These are phyloP conservation scores for Thera britannica DNA, from an alignment of 2,888 invertebrate species.

Conservation along the genomic window DNA sequence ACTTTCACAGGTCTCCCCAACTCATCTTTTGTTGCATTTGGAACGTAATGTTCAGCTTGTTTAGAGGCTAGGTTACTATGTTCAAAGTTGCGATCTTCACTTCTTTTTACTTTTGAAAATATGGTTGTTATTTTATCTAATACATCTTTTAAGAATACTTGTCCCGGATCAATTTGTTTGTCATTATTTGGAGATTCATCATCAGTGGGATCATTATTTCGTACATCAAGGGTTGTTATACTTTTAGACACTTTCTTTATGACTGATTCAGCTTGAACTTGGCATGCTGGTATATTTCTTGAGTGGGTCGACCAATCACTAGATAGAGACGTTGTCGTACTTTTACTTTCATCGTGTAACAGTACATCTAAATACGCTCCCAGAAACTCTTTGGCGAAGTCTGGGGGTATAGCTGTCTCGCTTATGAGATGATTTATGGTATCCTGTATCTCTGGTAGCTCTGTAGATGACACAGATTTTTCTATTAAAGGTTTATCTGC, in stretches of 20 bases:
- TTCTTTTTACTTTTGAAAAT: conserved; percentile 53
- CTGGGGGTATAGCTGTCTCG: conserved; percentile 61
- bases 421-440: conserved; percentile 67
- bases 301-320: conserved; percentile 46
- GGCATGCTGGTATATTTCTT: conserved; percentile 46
- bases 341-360: conserved; percentile 52
- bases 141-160: conserved; percentile 62
- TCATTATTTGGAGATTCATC: conserved; percentile 25
- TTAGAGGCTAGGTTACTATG: conserved; percentile 33
- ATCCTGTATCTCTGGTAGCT: conserved; percentile 63
- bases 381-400: conserved; percentile 66
- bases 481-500: conserved; percentile 42
- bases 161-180: conserved; percentile 53
- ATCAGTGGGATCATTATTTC: conserved; percentile 29
- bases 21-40: conserved; percentile 45
- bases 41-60: conserved; percentile 23
- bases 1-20: conserved; percentile 46
- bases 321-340: conserved; percentile 49
- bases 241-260: conserved; percentile 61
- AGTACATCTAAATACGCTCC: conserved; percentile 65
- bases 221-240: conserved; percentile 49
- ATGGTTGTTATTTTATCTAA: conserved; percentile 67
- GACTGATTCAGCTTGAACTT: conserved; percentile 63
- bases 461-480: conserved; percentile 59
- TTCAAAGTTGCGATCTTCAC: conserved; percentile 29